Evolutionary conservation across 53 echinoderm and acorn worm genomes (phyloP), one percentile per base, ranked within the genome.

Genomic region (Zoroaster sp.): DNA sequence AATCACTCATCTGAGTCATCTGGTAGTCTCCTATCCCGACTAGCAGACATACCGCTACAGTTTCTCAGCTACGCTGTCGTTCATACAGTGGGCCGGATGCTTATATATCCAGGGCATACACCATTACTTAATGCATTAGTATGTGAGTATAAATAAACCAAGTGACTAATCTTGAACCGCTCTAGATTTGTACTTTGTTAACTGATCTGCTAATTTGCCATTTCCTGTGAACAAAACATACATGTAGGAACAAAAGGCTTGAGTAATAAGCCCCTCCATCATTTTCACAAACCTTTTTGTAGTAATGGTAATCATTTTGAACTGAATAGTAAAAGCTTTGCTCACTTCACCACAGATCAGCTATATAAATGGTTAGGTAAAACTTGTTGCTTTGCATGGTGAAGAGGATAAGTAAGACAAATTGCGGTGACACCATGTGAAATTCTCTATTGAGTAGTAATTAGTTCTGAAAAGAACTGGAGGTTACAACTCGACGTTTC

Each of bases 81-180:
- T n/a, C 83, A 94, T 33, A 95, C 94, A 14, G 83, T 98, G 82
- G 98, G 98, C 5, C 77, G 92, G 30, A 88, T 95, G 94, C 52
- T 98, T 8, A 83, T 98, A 17, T 98, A 98, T 44, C 98, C 98
- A 6, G 98, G 98, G 0, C 92, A 92, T 47, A 95, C 95, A 14
- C 72, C 91, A 2, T 65, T 95, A 4, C 89, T 98, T 67, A 92
- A 93, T 40, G 73, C 90, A 14, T 89, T 94, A 18, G 93, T 98
- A 55, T 89, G 98, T 98, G 52, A 94, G 92, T 63, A 69, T 34
- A 86, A 28, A 0, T 10, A 74, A 30, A 12, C 47, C 28, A 42
- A 67, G 32, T 5, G 74, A 35, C 38, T 18, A 39, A 36, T 75
- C n/a, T 43, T 7, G 75, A 18, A 21, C n/a, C 17, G 9, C 18